Evolutionary conservation across 2,113 vertebrate species (phyloP), one percentile per base, ranked within the genome.

Genomic region (Hydropotes inermis): DNA sequence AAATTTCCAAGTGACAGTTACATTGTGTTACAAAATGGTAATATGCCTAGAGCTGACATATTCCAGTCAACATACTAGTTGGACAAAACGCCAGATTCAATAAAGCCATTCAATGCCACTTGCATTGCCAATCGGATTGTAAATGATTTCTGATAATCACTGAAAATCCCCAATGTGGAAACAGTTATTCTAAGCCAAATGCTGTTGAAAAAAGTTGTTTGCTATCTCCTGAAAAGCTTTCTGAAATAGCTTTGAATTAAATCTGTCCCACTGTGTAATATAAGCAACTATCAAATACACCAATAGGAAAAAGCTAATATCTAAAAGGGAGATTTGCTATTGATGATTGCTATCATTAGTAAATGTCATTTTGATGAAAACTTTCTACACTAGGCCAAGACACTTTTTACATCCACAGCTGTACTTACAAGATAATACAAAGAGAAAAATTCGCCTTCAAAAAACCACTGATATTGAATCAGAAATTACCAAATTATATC

Each of bases 91-190:
- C 87, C 91, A 92, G 64, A 76, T 79, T 96, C 36, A 95, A 74
- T 91, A 93, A 91, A 67, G 7, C 4, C 28, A 39, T 47, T n/a
- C 39, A 33, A 7, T 82, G 23, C 4, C n/a, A 52, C 36, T 82
- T 54, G 27, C 6, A 12, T 39, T 82, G 54, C 39, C 83, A 94
- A 70, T 6, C 78, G 28, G 60, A 45, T 84, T 92, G 55, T 78
- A 89, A 95, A 84, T 64, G 7, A 84, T 83, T 96, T 87, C 50
- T 93, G 58, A 88, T 91, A 96, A 92, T 92, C 94, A 87, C 23
- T 86, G 58, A 97, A 97, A 97, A 91, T 78, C 78, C 25, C 27
- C 67, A 67, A 85, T 82, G n/a, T 76, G 3, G 2, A 95, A 93
- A 92, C 3, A 92, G n/a, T 78, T 82, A 85, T 87, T 90, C 96